Percentiles rank a stretch among this genome's conserved stretches.
Conservation (phyloP, 2,888 invertebrate genomes). For the Pyrrhia umbra region DNA sequence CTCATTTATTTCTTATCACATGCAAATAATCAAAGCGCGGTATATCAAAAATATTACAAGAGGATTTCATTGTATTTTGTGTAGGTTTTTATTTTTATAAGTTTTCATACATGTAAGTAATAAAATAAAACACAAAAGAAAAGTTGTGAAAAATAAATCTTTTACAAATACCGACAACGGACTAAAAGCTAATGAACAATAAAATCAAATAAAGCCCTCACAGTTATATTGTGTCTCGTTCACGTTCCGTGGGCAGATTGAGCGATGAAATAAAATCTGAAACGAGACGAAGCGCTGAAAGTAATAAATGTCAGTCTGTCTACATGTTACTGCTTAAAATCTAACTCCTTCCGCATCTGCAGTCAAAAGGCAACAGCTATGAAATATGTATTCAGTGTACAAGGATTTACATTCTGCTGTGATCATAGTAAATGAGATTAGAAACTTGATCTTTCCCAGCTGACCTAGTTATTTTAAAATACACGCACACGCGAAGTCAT, state of each 20-base stretch:
- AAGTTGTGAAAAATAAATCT: conserved; percentile 1
- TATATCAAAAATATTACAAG: too few relatives aligned
- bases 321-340: conserved; percentile 4
- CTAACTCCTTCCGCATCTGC: background rate
- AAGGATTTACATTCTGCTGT: conserved; percentile 10
- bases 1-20: background rate
- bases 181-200: conserved; percentile 20
- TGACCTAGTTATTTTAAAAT: conserved; percentile 49
- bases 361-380: background rate
- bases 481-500: background rate
- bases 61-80: too few relatives aligned
- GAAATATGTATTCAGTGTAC: conserved; percentile 1
- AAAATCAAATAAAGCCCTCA: conserved; percentile 21
- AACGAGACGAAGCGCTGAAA: background rate
- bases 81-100: too few relatives aligned
- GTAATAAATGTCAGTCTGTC: conserved; percentile 30
- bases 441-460: conserved; percentile 25
- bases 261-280: conserved; percentile 26
- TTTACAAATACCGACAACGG: conserved; percentile 1
- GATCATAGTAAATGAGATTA: conserved; percentile 13
- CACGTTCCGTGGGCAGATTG: conserved; percentile 4
- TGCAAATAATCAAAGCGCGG: background rate
- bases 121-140: conserved; percentile 8
- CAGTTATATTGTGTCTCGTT: background rate
- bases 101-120: background rate